Evolutionary conservation across 2,113 vertebrate genomes (phyloP), one percentile per base, ranked within the genome.

Genomic region (Phoxinus phoxinus): DNA sequence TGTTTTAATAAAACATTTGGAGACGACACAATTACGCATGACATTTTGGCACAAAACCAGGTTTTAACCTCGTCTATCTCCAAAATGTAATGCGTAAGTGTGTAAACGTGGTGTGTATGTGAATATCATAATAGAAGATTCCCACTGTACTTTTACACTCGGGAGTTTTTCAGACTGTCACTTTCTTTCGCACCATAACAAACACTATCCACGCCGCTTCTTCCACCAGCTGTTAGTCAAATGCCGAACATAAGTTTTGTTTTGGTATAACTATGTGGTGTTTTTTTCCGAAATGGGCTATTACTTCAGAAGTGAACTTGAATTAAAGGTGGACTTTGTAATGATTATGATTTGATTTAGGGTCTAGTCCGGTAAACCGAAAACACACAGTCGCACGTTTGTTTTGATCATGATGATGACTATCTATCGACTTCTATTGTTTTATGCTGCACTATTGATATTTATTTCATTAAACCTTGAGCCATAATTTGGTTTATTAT

Each of bases 141-240:
- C 51, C 15, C 21, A 23, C 23, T 37, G 13, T 61, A 61, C 58
- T 51, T 75, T 32, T 53, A n/a, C 21, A 15, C 25, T 30, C 4
- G 15, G 15, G 25, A 81, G 80, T 81, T 81, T 6, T 11, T 67
- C 4, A 3, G 1, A 23, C 9, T 46, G n/a, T 48, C 15, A 23
- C 74, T 76, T 56, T 32, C 69, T 44, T 48, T 69, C 59, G 10
- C 19, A 69, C 37, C 80, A 81, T 35, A 65, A 81, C 78, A 69
- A 81, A 44, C 9, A 21, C 25, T 27, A n/a, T 51, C 1, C 25
- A 41, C 76, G 17, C 35, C 5, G 21, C 56, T 80, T 59, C 7
- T 27, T 58, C 4, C n/a, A 6, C 23, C 35, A 63, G n/a, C 37
- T 46, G 78, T 46, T 10, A 27, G 37, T 30, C 23, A 53, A 30